phyloP scores from a whole-genome alignment of 2,113 vertebrate species.

The Hippoglossus stenolepis region DNA sequence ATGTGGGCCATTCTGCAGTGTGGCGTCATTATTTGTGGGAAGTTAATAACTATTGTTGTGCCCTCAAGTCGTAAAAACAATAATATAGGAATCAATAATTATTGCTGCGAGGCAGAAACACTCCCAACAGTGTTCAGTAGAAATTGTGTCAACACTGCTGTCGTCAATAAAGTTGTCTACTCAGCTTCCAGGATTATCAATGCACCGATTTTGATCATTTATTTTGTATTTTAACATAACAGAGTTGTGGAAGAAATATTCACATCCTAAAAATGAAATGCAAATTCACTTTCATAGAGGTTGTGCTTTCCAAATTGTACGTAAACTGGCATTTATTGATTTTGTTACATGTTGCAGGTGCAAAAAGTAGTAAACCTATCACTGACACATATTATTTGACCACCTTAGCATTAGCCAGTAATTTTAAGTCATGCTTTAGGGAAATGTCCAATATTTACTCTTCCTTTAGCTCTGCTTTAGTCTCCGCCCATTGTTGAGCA shows the following conservation, averaged over 20 bases:
- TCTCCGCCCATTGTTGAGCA: no score
- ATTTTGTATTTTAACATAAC: no score
- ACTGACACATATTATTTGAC: no score
- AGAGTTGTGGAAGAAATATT: no score
- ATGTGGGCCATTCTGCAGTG: constrained; percentile 12
- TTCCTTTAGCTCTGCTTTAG: no score
- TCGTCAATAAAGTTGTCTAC: constrained; percentile 11
- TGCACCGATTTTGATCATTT: neutral
- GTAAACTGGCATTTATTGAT: neutral
- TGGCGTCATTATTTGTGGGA: constrained; percentile 41
- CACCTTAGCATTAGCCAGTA: no score
- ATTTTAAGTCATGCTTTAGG: no score
- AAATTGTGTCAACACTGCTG: constrained; percentile 27
- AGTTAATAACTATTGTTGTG: constrained; percentile 54
- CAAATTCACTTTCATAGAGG: no score
- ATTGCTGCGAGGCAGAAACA: constrained; percentile 38
- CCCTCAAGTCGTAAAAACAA: constrained; percentile 35
- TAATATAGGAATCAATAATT: constrained; percentile 54
- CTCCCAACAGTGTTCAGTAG: constrained; percentile 11
- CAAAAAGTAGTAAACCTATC: neutral
- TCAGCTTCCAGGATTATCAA: constrained; percentile 20
- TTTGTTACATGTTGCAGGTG: neutral
- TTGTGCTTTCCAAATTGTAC: no score
- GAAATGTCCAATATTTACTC: no score
- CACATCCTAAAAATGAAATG: neutral